Evolutionary conservation across 1,140 invertebrate genomes (phyloP).

Genomic region (Metaphire vulgaris): DNA sequence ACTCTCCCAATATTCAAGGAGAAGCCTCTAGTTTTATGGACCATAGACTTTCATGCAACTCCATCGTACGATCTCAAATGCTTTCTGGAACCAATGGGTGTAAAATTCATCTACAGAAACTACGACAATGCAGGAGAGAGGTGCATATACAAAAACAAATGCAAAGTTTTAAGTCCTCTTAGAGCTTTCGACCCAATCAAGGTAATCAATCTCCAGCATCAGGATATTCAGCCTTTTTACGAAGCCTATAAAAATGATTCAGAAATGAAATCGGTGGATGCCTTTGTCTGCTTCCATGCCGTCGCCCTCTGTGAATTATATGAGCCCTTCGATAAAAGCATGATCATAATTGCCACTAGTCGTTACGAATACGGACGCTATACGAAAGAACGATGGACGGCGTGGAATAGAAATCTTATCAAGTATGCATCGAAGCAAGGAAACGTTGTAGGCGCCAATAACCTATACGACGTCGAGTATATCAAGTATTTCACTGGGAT

Average conservation of each 20-base stretch:
- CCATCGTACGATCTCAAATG: neutral
- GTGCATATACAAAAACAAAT: neutral
- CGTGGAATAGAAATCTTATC: conserved; percentile 26
- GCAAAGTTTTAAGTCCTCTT: neutral
- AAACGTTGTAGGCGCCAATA: conserved; percentile 23
- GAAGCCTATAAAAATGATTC: conserved; percentile 27
- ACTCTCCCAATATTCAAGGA: neutral
- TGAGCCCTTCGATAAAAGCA: conserved; percentile 30
- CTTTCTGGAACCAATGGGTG: neutral
- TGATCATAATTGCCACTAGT: conserved; percentile 26
- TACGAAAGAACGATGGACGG: conserved; percentile 19
- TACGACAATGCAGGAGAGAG: neutral
- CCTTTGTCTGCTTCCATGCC: conserved; percentile 29
- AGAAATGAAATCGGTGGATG: conserved; percentile 28
- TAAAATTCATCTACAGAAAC: neutral
- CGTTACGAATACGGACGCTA: conserved; percentile 29
- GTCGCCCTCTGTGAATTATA: conserved; percentile 28
- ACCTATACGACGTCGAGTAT: conserved; percentile 28
- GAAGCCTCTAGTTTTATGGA: neutral
- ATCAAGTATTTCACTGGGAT: conserved; percentile 22
- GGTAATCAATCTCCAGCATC: neutral
- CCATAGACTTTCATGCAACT: neutral
- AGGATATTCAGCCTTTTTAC: conserved; percentile 19
- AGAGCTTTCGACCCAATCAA: conserved; percentile 1
- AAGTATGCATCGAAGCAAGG: conserved; percentile 1